Evolutionary conservation across 2,888 invertebrate genomes (phyloP), one percentile per base, ranked within the genome.

Genomic region (Teinopalpus imperialis): DNA sequence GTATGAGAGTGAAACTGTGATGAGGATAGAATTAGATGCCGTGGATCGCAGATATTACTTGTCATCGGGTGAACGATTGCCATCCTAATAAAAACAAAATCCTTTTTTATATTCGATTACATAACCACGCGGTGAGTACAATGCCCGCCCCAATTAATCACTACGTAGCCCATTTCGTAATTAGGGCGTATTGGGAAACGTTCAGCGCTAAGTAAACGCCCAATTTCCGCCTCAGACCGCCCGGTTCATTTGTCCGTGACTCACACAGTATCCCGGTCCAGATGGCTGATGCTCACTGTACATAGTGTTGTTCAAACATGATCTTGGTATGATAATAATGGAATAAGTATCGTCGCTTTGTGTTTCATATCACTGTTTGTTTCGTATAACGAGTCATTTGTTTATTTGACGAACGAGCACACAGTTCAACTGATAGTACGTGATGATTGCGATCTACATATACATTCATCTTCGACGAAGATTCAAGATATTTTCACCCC

Each of bases 301-400:
- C 18, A 18, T 6, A 18, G 20, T 4, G 1, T 14, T 14, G 31
- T 18, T 10, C 37, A 37, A 37, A 37, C 37, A 20, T 18, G 37
- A 8, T 35, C 35, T 24, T 5, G 20, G 2, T 20, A 9, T 1
- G 8, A 5, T 20, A 39, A 39, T 20, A 39, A 39, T 20, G 2
- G 39, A 26, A n/a, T 26, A 2, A 37, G 26, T 26, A 10, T 10
- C 21, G 20, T 20, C 20, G 21, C 10, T 27, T 26, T 16, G 30
- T 13, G 13, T 16, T 16, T 30, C 3, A 30, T 26, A 37, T 37
- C 1, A 16, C 16, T 26, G 3, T 34, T 30, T 23, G 16, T 37
- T 37, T 1, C 3, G 1, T 8, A 16, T 3, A 5, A 35, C 1
- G 8, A 23, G 3, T n/a, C n/a, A 8, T 8, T 5, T 4, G 8